phyloP scores from a whole-genome alignment of 2,797 vertebrate genomes.

The Diplodus puntazzo region DNA sequence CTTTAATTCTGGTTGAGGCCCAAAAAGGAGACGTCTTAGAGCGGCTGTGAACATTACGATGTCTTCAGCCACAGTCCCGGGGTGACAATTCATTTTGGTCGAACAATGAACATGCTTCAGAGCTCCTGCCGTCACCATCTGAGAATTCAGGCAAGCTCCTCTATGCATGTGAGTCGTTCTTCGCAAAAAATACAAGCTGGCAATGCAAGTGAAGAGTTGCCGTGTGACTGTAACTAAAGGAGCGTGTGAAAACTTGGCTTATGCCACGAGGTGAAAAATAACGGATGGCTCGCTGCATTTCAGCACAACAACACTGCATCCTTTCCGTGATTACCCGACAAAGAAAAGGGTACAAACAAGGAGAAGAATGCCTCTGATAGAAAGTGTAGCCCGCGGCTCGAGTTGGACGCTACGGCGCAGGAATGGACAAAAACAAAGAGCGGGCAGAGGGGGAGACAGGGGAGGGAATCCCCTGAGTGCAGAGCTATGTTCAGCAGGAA shows the following conservation, averaged over 20 bases:
- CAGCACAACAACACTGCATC: conserved; percentile 19
- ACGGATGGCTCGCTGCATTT: conserved; percentile 27
- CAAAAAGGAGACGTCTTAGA: neutral
- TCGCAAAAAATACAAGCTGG: conserved; percentile 13
- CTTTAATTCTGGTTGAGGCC: conserved; percentile 3
- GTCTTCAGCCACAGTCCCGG: conserved; percentile 1
- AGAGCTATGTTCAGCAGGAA: conserved; percentile 77
- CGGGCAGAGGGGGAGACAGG: conserved; percentile 40
- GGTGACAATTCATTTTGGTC: conserved; percentile 20
- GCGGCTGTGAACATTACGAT: neutral
- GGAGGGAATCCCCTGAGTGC: conserved; percentile 78
- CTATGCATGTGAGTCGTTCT: conserved; percentile 35
- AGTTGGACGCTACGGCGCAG: conserved; percentile 32
- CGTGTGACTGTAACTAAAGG: conserved; percentile 34
- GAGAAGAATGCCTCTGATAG: conserved; percentile 8
- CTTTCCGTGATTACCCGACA: conserved; percentile 22
- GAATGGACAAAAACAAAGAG: conserved; percentile 61
- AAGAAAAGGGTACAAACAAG: conserved; percentile 13
- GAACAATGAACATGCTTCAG: conserved; percentile 13
- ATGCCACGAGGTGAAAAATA: conserved; percentile 38
- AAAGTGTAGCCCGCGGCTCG: conserved; percentile 32
- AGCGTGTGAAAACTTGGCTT: conserved; percentile 45
- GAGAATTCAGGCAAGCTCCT: conserved; percentile 9
- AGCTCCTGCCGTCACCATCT: conserved; percentile 26
- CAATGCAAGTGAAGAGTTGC: conserved; percentile 36